phyloP scores from a whole-genome alignment of 2,797 vertebrate genomes.

The Syncerus caffer region DNA sequence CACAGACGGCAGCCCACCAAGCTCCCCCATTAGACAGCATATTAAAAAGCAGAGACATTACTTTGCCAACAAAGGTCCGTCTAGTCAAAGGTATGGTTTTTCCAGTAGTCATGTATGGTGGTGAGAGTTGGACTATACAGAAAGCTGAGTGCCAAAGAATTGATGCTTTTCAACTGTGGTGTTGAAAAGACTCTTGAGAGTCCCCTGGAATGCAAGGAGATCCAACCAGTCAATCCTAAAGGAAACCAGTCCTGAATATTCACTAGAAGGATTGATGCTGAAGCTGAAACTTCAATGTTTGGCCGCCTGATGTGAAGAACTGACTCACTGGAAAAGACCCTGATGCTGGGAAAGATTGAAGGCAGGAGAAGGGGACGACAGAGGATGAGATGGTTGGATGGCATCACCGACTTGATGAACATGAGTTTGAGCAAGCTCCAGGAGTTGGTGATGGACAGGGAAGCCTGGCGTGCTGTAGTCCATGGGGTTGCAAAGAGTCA shows the following conservation, averaged over 20 bases:
- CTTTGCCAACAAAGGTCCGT: neutral
- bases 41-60: neutral
- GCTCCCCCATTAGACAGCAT: neutral
- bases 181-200: neutral
- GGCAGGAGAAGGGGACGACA: neutral
- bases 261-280: neutral
- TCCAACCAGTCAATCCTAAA: neutral
- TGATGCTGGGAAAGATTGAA: neutral
- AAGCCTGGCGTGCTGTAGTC: fast-evolving
- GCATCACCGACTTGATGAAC: neutral
- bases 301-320: neutral
- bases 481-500: neutral
- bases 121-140: neutral
- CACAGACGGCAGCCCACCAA: too few species aligned
- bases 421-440: neutral
- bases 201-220: neutral
- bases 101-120: neutral
- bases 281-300: neutral
- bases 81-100: neutral
- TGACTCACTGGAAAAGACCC: neutral
- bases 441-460: neutral
- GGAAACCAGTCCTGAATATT: neutral
- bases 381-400: neutral
- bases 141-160: neutral
- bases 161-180: neutral